Conservation (phyloP, 2,888 invertebrate species). For the Congeria kusceri region DNA sequence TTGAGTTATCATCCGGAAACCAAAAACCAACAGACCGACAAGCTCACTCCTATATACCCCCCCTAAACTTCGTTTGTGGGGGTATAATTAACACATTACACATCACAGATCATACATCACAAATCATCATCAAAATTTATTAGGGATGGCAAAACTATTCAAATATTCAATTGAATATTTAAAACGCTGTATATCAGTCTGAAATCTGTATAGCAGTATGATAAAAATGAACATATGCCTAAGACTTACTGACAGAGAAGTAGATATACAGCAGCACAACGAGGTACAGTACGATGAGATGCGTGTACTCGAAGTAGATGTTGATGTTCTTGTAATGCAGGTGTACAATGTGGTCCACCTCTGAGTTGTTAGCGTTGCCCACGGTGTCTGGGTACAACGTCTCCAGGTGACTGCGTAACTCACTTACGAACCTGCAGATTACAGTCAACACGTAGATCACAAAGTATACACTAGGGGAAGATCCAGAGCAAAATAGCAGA, state of each 20-base stretch:
- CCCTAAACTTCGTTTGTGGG: not conserved
- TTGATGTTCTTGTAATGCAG: slow-evolving; percentile 93
- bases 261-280: slow-evolving; percentile 96
- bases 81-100: too few species aligned
- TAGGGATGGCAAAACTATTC: too few species aligned
- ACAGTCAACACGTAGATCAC: not conserved
- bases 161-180: too few species aligned
- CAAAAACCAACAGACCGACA: too few species aligned
- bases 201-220: too few species aligned
- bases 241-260: slow-evolving; percentile 92
- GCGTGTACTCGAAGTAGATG: slow-evolving; percentile 87
- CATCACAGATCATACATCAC: too few species aligned
- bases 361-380: slow-evolving; percentile 75
- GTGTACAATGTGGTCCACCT: slow-evolving; percentile 86
- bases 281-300: slow-evolving; percentile 93
- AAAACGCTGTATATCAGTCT: not conserved
- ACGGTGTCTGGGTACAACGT: slow-evolving; percentile 74
- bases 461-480: too few species aligned
- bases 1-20: too few species aligned
- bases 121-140: too few species aligned
- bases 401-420: slow-evolving; percentile 87
- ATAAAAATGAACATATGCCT: not conserved
- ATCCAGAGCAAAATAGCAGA: too few species aligned
- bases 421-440: slow-evolving; percentile 90
- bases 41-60: not conserved